A percentile compares a stretch with the other conserved stretches of the same genome.
phyloP scores from a whole-genome alignment of 2,113 vertebrate species.

The Poeciliopsis occidentalis region DNA sequence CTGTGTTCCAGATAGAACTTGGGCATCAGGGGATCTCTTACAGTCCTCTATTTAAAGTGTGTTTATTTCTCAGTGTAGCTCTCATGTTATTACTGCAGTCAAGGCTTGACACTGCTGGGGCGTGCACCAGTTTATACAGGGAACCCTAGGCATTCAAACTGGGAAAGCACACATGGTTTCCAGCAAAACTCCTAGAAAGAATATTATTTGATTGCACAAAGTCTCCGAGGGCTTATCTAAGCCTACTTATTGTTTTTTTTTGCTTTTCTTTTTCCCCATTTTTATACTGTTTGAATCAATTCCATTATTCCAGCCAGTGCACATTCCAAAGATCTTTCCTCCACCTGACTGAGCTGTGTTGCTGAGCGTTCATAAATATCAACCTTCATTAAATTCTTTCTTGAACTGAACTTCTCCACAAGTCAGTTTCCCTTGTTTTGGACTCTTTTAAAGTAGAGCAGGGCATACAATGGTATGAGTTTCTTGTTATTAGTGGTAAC shows the following conservation, averaged over 20 bases:
- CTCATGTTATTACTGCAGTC: slow-evolving; percentile 35
- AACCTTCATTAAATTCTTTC: slow-evolving; percentile 1
- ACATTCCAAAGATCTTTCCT: slow-evolving; percentile 38
- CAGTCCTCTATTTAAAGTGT: slow-evolving; percentile 9
- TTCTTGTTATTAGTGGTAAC: slow-evolving; percentile 7
- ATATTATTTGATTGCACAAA: not conserved
- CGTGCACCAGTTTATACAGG: slow-evolving; percentile 57
- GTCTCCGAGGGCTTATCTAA: not conserved
- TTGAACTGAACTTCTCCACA: not conserved
- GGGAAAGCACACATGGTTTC: not conserved
- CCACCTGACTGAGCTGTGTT: slow-evolving; percentile 25
- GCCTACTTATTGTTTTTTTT: not conserved
- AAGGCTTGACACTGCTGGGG: slow-evolving; percentile 54
- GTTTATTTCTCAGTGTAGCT: slow-evolving; percentile 20
- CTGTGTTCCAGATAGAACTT: slow-evolving; percentile 3
- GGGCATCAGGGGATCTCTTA: slow-evolving; percentile 1
- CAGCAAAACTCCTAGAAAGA: not conserved
- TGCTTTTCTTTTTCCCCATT: not conserved
- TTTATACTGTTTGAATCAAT: not conserved
- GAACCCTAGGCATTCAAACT: slow-evolving; percentile 1
- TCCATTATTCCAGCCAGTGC: slow-evolving; percentile 8
- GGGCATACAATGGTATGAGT: not conserved
- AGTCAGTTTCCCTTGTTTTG: not conserved
- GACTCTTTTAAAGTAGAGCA: not conserved
- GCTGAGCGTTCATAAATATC: slow-evolving; percentile 31